These are phyloP conservation scores for Poecilia latipinna DNA, from an alignment of 2,113 vertebrate species.

Conservation along the genomic window DNA sequence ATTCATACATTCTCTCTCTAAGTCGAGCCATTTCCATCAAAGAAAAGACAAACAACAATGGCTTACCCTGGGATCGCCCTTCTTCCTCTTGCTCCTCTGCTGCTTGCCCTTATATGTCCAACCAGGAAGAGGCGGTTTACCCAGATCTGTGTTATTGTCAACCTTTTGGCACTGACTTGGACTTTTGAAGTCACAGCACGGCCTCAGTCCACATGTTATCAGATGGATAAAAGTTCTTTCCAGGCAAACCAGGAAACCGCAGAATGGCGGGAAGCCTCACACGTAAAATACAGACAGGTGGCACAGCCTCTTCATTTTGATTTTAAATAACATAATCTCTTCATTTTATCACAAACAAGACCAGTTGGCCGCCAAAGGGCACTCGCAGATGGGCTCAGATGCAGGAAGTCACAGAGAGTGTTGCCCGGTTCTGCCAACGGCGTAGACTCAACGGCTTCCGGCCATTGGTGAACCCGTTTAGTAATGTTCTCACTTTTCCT, in stretches of 20 bases:
- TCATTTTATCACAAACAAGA: conserved; percentile 21
- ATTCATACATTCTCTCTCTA: conserved; percentile 43
- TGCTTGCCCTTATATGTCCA: conserved; percentile 81
- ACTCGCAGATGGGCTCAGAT: conserved; percentile 32
- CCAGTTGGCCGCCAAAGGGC: conserved; percentile 26
- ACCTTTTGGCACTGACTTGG: conserved; percentile 55
- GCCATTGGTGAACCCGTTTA: conserved; percentile 79
- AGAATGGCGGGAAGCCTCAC: conserved; percentile 30
- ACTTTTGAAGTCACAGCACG: conserved; percentile 52
- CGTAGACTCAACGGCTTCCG: conserved; percentile 78
- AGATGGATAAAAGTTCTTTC: conserved; percentile 45
- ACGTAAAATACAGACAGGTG: neutral
- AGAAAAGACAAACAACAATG: conserved; percentile 61
- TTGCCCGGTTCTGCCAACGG: conserved; percentile 64
- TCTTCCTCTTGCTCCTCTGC: conserved; percentile 48
- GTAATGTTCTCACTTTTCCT: conserved; percentile 85
- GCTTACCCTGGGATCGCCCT: conserved; percentile 62
- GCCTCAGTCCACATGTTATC: conserved; percentile 33
- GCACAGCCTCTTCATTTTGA: neutral
- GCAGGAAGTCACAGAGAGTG: conserved; percentile 59
- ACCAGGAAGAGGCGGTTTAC: conserved; percentile 69
- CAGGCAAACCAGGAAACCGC: conserved; percentile 56
- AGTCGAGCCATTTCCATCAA: conserved; percentile 35
- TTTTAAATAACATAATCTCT: neutral
- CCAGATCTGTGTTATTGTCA: conserved; percentile 69